A percentile compares a stretch with the other conserved stretches of the same genome.
Evolutionary conservation across 2,797 vertebrate genomes (phyloP).

Genomic region (Poecilia picta): DNA sequence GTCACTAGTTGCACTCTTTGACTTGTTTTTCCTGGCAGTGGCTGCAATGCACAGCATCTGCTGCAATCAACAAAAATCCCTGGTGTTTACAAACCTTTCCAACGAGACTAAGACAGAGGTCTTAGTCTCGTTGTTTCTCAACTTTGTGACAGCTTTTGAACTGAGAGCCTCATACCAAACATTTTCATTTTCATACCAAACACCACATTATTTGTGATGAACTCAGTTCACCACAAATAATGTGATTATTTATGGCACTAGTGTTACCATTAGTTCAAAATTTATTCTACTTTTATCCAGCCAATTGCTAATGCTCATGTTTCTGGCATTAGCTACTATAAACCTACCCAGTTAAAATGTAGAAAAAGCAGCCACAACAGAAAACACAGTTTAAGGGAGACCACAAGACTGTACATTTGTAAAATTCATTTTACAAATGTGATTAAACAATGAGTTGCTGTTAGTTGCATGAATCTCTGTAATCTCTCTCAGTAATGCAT

Average conservation of each 20-base stretch:
- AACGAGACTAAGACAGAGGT: too few species aligned
- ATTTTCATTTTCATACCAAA: not conserved
- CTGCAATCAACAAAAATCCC: constrained; percentile 35
- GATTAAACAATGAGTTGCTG: not conserved
- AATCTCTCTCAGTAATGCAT: not conserved
- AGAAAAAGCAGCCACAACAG: not conserved
- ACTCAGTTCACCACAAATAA: not conserved
- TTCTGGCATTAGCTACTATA: not conserved
- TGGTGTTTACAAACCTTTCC: not conserved
- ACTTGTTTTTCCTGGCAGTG: constrained; percentile 31
- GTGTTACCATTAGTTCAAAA: not conserved
- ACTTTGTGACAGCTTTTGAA: not conserved
- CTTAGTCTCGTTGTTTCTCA: not conserved
- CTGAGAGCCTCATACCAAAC: not conserved
- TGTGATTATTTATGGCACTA: not conserved
- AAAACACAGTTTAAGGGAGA: not conserved
- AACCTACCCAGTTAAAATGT: not conserved
- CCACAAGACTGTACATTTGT: not conserved
- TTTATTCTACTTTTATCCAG: too few species aligned
- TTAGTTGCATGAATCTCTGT: not conserved
- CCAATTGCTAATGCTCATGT: not conserved
- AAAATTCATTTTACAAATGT: not conserved
- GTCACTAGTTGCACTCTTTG: constrained; percentile 31
- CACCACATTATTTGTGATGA: not conserved
- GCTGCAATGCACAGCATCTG: constrained; percentile 35